phyloP scores from a whole-genome alignment of 2,888 invertebrate genomes.

The Trissolcus brochymenae region DNA sequence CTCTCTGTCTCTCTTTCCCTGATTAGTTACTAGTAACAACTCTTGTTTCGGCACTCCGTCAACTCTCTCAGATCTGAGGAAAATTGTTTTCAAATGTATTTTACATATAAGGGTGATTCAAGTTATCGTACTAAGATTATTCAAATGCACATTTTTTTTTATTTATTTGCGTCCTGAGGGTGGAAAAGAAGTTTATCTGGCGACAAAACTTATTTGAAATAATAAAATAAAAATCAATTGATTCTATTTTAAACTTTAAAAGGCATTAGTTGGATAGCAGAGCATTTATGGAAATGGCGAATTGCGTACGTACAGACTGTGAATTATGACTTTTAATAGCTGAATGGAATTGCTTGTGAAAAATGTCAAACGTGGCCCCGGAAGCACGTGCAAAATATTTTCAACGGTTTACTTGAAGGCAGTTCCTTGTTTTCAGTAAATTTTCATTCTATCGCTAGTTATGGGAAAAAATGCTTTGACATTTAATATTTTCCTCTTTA shows the following conservation, averaged over 20 bases:
- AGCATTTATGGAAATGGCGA: slow-evolving; percentile 60
- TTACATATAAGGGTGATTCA: background rate
- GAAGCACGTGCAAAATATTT: slow-evolving; percentile 54
- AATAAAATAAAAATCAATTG: slow-evolving; percentile 16
- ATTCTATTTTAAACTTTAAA: background rate
- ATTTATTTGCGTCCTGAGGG: background rate
- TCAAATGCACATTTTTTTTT: background rate
- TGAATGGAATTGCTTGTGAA: slow-evolving; percentile 41
- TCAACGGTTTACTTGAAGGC: slow-evolving; percentile 50
- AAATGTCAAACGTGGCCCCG: slow-evolving; percentile 39
- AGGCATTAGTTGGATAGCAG: background rate
- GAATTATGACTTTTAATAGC: slow-evolving; percentile 61
- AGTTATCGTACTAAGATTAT: background rate
- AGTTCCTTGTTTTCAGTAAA: slow-evolving; percentile 22
- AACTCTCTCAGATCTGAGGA: background rate
- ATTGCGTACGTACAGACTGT: slow-evolving; percentile 64
- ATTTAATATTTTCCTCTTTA: slow-evolving; percentile 19
- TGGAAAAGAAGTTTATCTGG: background rate
- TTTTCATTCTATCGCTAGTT: slow-evolving; percentile 30
- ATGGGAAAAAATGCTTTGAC: slow-evolving; percentile 26
- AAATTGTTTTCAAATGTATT: background rate
- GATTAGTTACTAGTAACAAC: slow-evolving; percentile 24
- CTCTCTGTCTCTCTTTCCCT: slow-evolving; percentile 32
- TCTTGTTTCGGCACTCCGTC: slow-evolving; percentile 6
- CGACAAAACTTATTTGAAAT: background rate